Evolutionary conservation across 2,888 invertebrate genomes (phyloP), one percentile per base, ranked within the genome.

Genomic region (Heliconius hortense): DNA sequence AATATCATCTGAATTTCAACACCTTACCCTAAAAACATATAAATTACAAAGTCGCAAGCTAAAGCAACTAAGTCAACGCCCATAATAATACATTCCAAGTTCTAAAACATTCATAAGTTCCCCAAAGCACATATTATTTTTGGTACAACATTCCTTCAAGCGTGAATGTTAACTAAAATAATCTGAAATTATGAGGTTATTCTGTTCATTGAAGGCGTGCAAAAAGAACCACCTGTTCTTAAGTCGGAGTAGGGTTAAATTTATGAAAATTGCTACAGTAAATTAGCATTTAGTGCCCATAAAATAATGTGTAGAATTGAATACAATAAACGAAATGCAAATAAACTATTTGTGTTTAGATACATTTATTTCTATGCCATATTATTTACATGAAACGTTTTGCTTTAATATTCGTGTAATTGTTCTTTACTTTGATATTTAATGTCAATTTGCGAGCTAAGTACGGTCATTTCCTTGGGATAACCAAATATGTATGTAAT

Each of bases 211-310:
- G 70, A 71, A 73, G 48, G 60, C 72, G 72, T 68, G 73, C 76
- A 74, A 73, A 75, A 75, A 74, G 75, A 73, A 39, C 75, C 76
- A 77, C 76, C 76, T 78, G 75, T 68, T 76, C 74, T 39, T 35
- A 69, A 71, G 59, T 71, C 70, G 43, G 35, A 48, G 64, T 28
- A 53, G 48, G n/a, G 31, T 21, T 53, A 31, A 69, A 62, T 53
- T 62, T 39, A 28, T 48, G 7, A 43, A 28, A 62, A 48, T 35
- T 43, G 60, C 18, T 35, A 11, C n/a, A 21, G 21, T 10, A 69
- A 69, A 63, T 69, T 69, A 56, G 35, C 69, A 56, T 69, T 69
- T 69, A 66, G 39, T 31, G n/a, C n/a, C 4, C 31, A 15, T 39
- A 39, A 39, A 66, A 66, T 66, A 66, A 39, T 66, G 66, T 56